Conservation (phyloP, 2,113 vertebrate species). For the Cyanocitta stelleri region DNA sequence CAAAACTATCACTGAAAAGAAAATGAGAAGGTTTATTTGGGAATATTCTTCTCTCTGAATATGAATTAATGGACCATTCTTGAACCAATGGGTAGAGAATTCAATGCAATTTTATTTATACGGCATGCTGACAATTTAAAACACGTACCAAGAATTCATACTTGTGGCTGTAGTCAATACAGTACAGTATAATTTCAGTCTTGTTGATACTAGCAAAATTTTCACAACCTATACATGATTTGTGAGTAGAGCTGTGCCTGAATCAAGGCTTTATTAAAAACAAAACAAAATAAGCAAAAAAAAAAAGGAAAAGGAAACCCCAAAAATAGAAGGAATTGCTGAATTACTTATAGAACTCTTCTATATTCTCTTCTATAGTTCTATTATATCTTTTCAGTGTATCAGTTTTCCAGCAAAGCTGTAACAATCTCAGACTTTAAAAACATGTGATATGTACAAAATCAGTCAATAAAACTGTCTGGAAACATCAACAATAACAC, state of each 20-base stretch:
- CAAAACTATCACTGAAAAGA: not conserved
- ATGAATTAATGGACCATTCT: not conserved
- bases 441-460: not conserved
- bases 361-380: not conserved
- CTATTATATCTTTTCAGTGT: not conserved
- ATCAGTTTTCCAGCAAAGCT: not conserved
- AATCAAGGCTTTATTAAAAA: not conserved
- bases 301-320: no score
- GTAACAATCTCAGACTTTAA: not conserved
- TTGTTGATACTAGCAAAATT: not conserved
- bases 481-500: not conserved
- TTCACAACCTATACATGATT: not conserved
- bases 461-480: not conserved
- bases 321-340: not conserved
- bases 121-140: not conserved
- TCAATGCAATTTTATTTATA: not conserved
- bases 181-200: not conserved
- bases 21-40: not conserved
- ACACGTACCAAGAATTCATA: not conserved
- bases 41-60: not conserved
- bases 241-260: not conserved
- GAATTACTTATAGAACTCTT: not conserved
- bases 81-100: not conserved
- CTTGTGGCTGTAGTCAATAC: not conserved
- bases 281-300: not conserved